Evolutionary conservation across 2,113 vertebrate species (phyloP).

Genomic region (Apeltes quadracus): DNA sequence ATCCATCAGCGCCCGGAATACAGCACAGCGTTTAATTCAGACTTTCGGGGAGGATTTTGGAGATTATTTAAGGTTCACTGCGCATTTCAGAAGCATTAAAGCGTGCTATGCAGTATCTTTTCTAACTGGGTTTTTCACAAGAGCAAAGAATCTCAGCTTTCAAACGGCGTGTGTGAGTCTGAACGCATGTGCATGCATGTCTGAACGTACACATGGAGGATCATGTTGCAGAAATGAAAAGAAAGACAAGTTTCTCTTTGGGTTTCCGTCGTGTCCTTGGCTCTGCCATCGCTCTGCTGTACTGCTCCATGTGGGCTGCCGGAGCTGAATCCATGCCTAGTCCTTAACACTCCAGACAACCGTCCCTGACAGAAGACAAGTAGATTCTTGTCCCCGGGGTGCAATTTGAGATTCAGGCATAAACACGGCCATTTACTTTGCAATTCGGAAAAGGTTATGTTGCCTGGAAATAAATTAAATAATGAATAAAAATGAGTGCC

Average conservation of each 20-base stretch:
- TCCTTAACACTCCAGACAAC: constrained; percentile 51
- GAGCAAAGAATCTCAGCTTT: too few species aligned
- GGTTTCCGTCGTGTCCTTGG: constrained; percentile 30
- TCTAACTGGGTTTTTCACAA: not conserved
- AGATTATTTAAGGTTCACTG: not conserved
- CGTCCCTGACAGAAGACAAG: constrained; percentile 54
- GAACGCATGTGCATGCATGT: not conserved
- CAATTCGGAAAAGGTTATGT: constrained; percentile 48
- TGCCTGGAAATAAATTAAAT: constrained; percentile 45
- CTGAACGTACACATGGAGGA: not conserved
- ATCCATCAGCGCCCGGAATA: constrained; percentile 25
- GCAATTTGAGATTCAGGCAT: constrained; percentile 55
- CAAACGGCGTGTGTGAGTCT: not conserved
- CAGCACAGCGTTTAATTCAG: constrained; percentile 1
- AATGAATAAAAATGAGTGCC: constrained; percentile 56
- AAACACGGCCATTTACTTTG: constrained; percentile 66
- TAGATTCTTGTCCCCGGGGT: constrained; percentile 55
- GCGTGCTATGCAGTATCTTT: not conserved
- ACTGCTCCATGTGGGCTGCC: constrained; percentile 8
- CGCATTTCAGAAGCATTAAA: not conserved
- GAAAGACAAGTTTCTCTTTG: constrained; percentile 1
- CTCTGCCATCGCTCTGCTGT: constrained; percentile 6
- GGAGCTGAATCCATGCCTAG: constrained; percentile 25
- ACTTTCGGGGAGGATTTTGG: not conserved
- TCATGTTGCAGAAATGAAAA: not conserved